These are phyloP conservation scores for Cyaniris semiargus DNA, from an alignment of 2,888 invertebrate genomes.

Conservation along the genomic window DNA sequence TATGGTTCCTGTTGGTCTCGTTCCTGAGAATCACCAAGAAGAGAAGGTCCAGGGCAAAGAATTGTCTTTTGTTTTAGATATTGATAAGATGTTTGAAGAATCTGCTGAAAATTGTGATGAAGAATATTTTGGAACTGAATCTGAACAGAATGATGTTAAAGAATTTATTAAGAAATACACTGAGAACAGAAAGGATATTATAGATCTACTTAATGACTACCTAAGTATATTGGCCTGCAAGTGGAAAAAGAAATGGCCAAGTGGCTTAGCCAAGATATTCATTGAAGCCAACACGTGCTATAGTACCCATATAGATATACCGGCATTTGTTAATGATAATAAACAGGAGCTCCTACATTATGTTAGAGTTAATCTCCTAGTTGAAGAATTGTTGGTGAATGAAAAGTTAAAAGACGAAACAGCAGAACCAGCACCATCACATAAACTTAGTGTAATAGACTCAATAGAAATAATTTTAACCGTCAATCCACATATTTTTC, in stretches of 20 bases:
- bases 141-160: conserved; percentile 83
- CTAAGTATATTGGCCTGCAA: conserved; percentile 79
- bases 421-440: conserved; percentile 47
- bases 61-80: conserved; percentile 82
- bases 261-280: conserved; percentile 79
- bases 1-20: conserved; percentile 26
- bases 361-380: conserved; percentile 62
- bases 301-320: conserved; percentile 68
- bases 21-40: conserved; percentile 18
- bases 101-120: conserved; percentile 58
- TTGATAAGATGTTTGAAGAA: conserved; percentile 82
- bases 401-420: conserved; percentile 53
- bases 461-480: conserved; percentile 62
- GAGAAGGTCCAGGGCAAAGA: conserved; percentile 60
- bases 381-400: conserved; percentile 68
- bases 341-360: conserved; percentile 61
- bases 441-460: conserved; percentile 63
- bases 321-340: conserved; percentile 62
- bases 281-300: conserved; percentile 81
- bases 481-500: conserved; percentile 63
- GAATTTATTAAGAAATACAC: conserved; percentile 82
- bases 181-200: conserved; percentile 78
- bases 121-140: conserved; percentile 84
- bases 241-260: conserved; percentile 85
- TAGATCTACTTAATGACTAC: conserved; percentile 82